Base-by-base conservation (phyloP, 1,140 invertebrate genomes). In the Drosophila nannoptera region DNA sequence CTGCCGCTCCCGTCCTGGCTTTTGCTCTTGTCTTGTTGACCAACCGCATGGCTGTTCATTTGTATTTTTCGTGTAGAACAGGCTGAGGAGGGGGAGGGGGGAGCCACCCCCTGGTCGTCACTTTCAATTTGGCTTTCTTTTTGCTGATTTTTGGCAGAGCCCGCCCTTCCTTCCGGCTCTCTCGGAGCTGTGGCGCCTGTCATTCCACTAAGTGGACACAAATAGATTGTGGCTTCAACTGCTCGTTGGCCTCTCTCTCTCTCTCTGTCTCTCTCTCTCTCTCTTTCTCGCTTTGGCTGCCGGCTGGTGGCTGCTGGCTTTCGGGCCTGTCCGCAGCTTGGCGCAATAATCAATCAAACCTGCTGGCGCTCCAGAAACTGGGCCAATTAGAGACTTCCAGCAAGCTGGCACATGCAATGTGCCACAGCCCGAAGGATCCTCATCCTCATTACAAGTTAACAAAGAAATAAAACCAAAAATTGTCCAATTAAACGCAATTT, bases 281-380 rank as follows among this genome's bases (percentile, higher is more conserved):
- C 22, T 22, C 22, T 2, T 3, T 22, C 22, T 22, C 22, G 22
- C 22, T 22, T 3, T 22, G 22, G 22, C 22, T 22, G 22, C 48
- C 48, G 42, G 42, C 42, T 46, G 42, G 36, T 58, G 52, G 55
- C 65, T 76, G 55, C 7, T 43, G 73, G 48, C 55, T 73, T 22
- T 22, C 22, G 22, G 22, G 22, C 73, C 87, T 88, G 87, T 88
- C 87, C 82, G 69, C 87, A 88, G 75, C 71, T 88, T 87, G 69
- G 75, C 80, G 67, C 71, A 74, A 88, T 88, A 88, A 88, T 88
- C 87, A 88, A 88, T 88, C 87, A 88, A 88, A 78, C 74, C 67
- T 59, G 66, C 12, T 43, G 40, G 12, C 40, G 12, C 49, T 49
- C 62, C 33, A 45, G 46, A 52, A 63, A 59, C 52, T 59, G 49